Conservation (phyloP, 2,113 vertebrate genomes). For the Meles meles region DNA sequence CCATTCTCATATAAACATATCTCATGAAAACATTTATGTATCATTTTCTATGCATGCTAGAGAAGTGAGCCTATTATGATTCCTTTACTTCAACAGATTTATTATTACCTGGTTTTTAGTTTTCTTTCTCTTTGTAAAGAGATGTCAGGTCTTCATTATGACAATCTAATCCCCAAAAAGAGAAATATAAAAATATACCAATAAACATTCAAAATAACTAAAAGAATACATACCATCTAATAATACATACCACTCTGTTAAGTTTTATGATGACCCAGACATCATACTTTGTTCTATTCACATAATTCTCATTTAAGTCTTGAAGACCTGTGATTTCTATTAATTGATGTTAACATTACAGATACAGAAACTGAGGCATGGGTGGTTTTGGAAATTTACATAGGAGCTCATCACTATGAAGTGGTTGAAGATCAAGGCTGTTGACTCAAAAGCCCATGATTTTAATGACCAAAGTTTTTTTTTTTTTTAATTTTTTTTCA, state of each 20-base stretch:
- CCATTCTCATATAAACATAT: not conserved
- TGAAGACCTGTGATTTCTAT: not conserved
- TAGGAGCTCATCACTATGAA: not conserved
- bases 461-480: not conserved
- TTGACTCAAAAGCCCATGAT: not conserved
- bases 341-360: not conserved
- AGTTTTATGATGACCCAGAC: not conserved
- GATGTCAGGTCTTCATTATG: accelerated
- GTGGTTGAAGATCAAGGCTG: not conserved
- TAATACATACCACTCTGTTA: not conserved
- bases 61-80: not conserved
- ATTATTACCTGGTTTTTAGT: not conserved
- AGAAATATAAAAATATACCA: not conserved
- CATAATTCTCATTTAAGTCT: not conserved
- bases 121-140: not conserved
- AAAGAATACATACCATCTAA: not conserved
- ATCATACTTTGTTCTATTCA: not conserved
- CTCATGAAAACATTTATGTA: not conserved
- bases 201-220: not conserved
- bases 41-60: not conserved
- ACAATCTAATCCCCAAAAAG: not conserved
- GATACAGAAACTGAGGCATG: not conserved
- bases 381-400: not conserved
- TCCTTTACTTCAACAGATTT: not conserved
- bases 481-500: not conserved